Base-by-base conservation (phyloP, 1,140 invertebrate genomes). In the Anadara kagoshimensis region DNA sequence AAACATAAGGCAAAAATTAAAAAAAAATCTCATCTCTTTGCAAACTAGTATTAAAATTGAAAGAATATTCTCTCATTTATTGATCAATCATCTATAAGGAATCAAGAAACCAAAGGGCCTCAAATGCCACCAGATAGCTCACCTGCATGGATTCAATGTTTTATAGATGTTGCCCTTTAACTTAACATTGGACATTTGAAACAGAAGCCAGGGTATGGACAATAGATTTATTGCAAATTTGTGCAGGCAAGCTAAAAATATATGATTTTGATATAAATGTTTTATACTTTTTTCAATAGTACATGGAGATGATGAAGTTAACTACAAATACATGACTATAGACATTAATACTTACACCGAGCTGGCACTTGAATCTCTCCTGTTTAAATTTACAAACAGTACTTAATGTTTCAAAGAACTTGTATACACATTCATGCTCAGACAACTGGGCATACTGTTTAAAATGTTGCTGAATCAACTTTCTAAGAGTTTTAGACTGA, bases 381-480 rank as follows among this genome's bases (percentile, higher is more conserved):
- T 97, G 94, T 88, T 98, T 95, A 88, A 94, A 99, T 78, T 94
- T 93, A 85, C 93, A 94, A 78, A 98, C 93, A 59, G 93, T 92
- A 83, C 93, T 92, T 61, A 99, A 91, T 36, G 96, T 92, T 73
- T 97, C 94, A 75, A 99, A 93, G 89, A 97, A 99, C 86, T 94
- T 94, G 82, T 97, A 93, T 92, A 98, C 96, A 83, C 92, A 93
- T 69, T 94, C 93, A 22, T 90, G 86, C 80, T 93, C 92, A 44
- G 89, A 87, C 11, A 93, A 84, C 66, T 85, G 86, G 22, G 89
- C 89, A 84, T 95, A 94, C 91, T 97, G 97, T 89, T 98, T 98
- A 82, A 98, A 98, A 86, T 96, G 93, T 67, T 95, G 93, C 83
- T 98, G 96, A 85, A 99, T 96, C 59, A 94, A 91, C 90, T 98